Base-by-base conservation (phyloP, 2,797 vertebrate species). In the Scleropages formosus region DNA sequence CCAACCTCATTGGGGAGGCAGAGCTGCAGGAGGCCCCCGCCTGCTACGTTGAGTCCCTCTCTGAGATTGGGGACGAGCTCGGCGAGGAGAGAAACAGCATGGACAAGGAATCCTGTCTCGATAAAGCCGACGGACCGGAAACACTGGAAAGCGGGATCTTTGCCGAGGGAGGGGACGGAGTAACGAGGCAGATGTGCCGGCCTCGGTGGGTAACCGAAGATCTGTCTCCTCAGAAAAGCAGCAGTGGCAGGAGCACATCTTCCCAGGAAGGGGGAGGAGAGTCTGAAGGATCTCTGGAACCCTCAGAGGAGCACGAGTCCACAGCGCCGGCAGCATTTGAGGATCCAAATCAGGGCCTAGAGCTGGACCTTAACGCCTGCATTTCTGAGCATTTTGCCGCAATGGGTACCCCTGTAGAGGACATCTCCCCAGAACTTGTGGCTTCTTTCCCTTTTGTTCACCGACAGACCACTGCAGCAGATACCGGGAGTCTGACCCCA, bases 1-100 rank as follows among this genome's bases (percentile, higher is more conserved):
- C 96, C 0, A 96, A 96, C 83, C 85, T 95, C 75, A 92, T 93
- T 24, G 90, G 92, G 0, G 88, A 93, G 18, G 91, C 90, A 0
- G 95, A 96, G 80, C 75, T 92, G 74, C 91, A 92, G 80, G 95
- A 95, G 47, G 87, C 89, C 1, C 87, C 94, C 20, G 90, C 89
- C 44, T 92, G 90, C 77, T 93, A 92, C 59, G 91, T 92, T 13
- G 89, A 90, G 0, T 90, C 93, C 49, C 85, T 93, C 62, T 91
- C 90, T 9, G 92, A 93, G 79, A 92, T 93, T 51, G 94, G 92
- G 61, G 94, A 95, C 66, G 91, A 92, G 76, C 87, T 90, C 53
- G 87, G 85, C 4, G 93, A 95, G 74, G 93, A 94, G 53, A 90
- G 87, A 64, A 69, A 67, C 53, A 80, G 77, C 51, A 74, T 76